Conservation (phyloP, 2,888 invertebrate genomes). For the Ichneumoninae sp. region DNA sequence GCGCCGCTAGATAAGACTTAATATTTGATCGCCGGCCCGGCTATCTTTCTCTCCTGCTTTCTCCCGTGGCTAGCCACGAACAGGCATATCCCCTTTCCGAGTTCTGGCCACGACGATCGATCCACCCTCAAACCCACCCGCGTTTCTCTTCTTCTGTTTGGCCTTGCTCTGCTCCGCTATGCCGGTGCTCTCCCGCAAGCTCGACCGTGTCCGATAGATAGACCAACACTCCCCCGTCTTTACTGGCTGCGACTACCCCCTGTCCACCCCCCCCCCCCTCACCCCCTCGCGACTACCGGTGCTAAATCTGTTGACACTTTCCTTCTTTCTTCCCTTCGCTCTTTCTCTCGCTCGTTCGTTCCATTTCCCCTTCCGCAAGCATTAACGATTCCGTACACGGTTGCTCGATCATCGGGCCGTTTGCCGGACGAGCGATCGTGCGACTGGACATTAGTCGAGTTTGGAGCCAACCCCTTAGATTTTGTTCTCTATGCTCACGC, state of each 20-base stretch:
- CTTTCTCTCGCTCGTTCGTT: constrained; percentile 8
- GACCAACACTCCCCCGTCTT: constrained; percentile 50
- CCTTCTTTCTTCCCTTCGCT: constrained; percentile 53
- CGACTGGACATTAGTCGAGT: constrained; percentile 56
- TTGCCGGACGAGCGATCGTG: constrained; percentile 66
- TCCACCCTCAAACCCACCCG: constrained; percentile 55
- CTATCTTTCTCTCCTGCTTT: constrained; percentile 69
- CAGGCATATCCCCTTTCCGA: constrained; percentile 68
- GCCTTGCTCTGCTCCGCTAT: constrained; percentile 51
- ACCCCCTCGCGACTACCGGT: constrained; percentile 60
- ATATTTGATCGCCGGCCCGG: constrained; percentile 82
- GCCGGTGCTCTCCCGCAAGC: constrained; percentile 44
- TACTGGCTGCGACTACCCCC: constrained; percentile 54
- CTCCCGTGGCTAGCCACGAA: constrained; percentile 77
- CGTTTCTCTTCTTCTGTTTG: constrained; percentile 50
- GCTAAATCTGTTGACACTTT: constrained; percentile 81
- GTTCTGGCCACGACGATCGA: constrained; percentile 68
- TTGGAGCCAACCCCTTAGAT: constrained; percentile 38
- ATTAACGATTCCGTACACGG: constrained; percentile 73
- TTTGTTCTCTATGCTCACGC: constrained; percentile 32
- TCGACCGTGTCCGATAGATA: constrained; percentile 63
- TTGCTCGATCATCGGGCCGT: constrained; percentile 66
- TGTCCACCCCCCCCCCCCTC: constrained; percentile 19
- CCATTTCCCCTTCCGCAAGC: constrained; percentile 20
- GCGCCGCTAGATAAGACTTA: constrained; percentile 83